Percentiles rank a stretch among this genome's conserved stretches.
phyloP scores from a whole-genome alignment of 2,113 vertebrate species.

The Cyrtonyx montezumae region DNA sequence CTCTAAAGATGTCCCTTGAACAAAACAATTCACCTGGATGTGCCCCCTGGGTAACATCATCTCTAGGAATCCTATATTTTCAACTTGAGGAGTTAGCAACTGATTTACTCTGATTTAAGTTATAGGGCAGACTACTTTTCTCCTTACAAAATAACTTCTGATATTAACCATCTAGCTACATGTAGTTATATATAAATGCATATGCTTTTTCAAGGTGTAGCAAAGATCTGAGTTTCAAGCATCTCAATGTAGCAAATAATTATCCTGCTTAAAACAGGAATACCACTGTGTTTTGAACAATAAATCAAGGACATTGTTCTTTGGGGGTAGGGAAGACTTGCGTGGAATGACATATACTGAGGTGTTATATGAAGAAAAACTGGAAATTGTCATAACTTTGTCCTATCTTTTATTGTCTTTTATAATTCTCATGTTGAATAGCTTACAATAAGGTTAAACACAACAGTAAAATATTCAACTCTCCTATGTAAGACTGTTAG shows the following conservation, averaged over 20 bases:
- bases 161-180: neutral
- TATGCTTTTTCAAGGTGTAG: neutral
- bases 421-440: neutral
- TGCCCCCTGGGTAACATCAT: neutral
- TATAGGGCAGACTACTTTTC: neutral
- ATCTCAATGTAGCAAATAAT: neutral
- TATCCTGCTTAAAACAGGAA: neutral
- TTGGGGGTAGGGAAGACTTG: neutral
- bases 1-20: neutral
- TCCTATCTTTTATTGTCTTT: neutral
- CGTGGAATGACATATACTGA: neutral
- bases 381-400: neutral
- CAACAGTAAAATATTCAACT: neutral
- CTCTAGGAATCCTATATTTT: neutral
- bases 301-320: neutral
- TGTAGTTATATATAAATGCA: neutral
- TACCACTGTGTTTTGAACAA: neutral
- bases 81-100: neutral
- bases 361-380: neutral
- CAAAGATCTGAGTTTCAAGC: neutral
- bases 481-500: neutral
- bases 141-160: neutral
- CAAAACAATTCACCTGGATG: neutral
- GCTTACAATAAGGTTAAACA: neutral
- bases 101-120: neutral